Evolutionary conservation across 2,113 vertebrate genomes (phyloP).

Genomic region (Recurvirostra avosetta): DNA sequence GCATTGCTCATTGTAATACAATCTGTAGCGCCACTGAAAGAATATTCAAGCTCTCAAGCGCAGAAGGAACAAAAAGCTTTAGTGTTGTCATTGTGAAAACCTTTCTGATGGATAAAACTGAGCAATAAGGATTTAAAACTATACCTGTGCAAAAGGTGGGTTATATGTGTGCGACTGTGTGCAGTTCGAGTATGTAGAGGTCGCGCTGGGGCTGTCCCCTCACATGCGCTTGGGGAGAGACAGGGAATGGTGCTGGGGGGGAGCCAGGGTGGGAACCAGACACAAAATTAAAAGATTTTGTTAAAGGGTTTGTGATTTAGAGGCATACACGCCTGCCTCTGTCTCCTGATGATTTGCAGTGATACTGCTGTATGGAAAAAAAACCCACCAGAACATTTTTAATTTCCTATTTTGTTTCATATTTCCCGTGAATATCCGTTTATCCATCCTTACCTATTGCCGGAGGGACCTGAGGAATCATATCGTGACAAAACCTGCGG

Average conservation of each 20-base stretch:
- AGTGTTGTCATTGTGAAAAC: neutral
- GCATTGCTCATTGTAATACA: neutral
- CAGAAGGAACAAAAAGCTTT: neutral
- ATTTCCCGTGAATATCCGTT: neutral
- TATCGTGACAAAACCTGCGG: fast-evolving
- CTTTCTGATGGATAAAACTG: neutral
- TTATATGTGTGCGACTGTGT: fast-evolving
- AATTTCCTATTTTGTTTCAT: neutral
- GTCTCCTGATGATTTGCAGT: neutral
- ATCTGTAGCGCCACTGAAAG: neutral
- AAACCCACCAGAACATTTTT: neutral
- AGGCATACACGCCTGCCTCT: neutral
- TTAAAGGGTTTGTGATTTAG: neutral
- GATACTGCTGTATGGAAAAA: neutral
- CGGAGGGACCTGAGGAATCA: too few species aligned
- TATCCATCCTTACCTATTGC: neutral
- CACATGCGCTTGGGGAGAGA: too few species aligned
- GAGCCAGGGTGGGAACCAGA: fast-evolving
- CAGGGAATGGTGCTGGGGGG: too few species aligned
- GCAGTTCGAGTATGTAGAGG: fast-evolving
- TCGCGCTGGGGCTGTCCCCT: neutral
- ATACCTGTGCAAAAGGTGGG: neutral
- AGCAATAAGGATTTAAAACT: neutral
- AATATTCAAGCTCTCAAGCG: neutral
- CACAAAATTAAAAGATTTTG: neutral